Evolutionary conservation across 1,140 invertebrate genomes (phyloP), one percentile per base, ranked within the genome.

Genomic region (Musca domestica): DNA sequence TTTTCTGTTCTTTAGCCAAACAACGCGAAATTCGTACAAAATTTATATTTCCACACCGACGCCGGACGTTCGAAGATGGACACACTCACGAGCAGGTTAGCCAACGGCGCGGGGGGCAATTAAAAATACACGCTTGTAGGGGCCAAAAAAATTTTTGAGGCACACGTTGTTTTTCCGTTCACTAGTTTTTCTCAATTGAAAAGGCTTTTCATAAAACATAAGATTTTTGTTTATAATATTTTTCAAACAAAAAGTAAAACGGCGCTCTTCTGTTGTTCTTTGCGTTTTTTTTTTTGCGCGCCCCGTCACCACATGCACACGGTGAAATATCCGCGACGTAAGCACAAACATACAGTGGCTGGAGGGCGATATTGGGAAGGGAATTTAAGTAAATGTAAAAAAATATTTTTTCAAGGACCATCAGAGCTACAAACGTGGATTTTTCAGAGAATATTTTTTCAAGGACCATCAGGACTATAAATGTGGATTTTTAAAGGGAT

Each of bases 181-280:
- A 61, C 56, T 61, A 61, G 56, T 61, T 61, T 61, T 61, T 41
- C 56, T 61, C 56, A 61, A 61, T 61, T 61, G 56, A 61, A 61
- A 61, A 20, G 27, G n/a, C 34, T 61, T 61, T 61, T 19, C 17
- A 19, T 34, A 61, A 61, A 61, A 34, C 27, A n/a, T 41, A 61
- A 61, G 56, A 34, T 19, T 61, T 61, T 61, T 61, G 56, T 61
- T 61, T 61, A 61, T 61, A 61, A 51, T 51, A 51, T 51, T 51
- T 22, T 51, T 51, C 17, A 51, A 41, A 41, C 34, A 41, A 41
- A 41, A 41, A 41, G 34, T 41, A 41, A 41, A 41, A 41, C 34
- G 34, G 34, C 34, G 34, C 34, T 41, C 34, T 41, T 41, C 34
- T 41, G 34, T 41, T 51, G 20, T 51, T 51, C 9, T 51, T 51